phyloP scores from a whole-genome alignment of 2,797 vertebrate species.

The Muscicapa comitata region DNA sequence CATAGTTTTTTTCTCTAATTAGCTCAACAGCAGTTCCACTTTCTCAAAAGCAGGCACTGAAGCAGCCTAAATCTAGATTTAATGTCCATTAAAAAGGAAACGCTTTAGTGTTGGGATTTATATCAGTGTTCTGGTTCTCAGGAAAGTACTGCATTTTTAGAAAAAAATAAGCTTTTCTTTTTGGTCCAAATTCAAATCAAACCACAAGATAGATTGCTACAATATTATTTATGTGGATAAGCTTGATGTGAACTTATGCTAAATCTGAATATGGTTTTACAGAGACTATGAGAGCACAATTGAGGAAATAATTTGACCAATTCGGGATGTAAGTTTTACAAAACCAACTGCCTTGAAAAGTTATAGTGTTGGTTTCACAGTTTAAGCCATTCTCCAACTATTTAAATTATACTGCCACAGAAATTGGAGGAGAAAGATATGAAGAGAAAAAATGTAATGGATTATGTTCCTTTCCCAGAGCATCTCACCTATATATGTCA shows the following conservation, averaged over 20 bases:
- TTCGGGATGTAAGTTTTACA: neutral
- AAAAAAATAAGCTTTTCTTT: neutral
- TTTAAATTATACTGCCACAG: neutral
- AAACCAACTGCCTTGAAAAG: neutral
- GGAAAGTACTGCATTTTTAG: neutral
- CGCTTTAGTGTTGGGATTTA: neutral
- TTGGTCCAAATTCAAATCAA: neutral
- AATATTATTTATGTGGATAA: neutral
- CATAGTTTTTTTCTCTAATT: conserved; percentile 15
- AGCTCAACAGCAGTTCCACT: neutral
- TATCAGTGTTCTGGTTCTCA: neutral
- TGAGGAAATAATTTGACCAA: neutral
- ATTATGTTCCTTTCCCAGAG: neutral
- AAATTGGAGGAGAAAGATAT: neutral
- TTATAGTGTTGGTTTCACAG: neutral
- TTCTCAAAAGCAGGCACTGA: neutral
- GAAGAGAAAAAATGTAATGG: neutral
- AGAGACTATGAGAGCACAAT: neutral
- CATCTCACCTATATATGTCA: neutral
- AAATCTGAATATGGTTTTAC: neutral
- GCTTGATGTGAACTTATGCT: neutral
- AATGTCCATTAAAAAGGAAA: neutral
- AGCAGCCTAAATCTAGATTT: neutral
- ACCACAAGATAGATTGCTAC: neutral
- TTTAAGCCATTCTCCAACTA: neutral